These are phyloP conservation scores for Tringa solitaria DNA, from an alignment of 2,113 vertebrate species.

Conservation along the genomic window DNA sequence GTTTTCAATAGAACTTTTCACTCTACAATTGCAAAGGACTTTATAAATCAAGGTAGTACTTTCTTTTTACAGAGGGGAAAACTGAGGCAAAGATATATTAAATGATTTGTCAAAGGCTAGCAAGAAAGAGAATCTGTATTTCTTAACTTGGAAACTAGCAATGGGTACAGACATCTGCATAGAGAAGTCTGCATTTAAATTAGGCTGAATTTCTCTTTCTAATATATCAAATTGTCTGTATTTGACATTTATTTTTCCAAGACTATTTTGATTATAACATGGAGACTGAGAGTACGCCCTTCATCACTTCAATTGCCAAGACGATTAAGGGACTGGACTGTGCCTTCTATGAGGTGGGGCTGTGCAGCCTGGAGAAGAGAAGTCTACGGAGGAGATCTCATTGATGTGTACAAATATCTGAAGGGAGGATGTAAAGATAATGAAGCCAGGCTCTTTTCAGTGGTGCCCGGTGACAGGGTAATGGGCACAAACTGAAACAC, in stretches of 20 bases:
- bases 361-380: neutral
- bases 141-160: neutral
- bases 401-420: neutral
- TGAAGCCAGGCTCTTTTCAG: neutral
- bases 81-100: neutral
- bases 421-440: neutral
- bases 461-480: too few relatives aligned
- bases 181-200: neutral
- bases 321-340: neutral
- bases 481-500: neutral
- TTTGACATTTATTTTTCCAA: neutral
- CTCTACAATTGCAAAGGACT: neutral
- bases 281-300: neutral
- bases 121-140: neutral
- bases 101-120: neutral
- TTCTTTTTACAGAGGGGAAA: neutral
- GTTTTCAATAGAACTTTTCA: slow-evolving; percentile 30
- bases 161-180: neutral
- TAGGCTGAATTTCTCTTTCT: neutral
- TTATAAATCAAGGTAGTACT: neutral
- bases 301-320: neutral
- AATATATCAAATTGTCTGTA: neutral
- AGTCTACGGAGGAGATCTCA: neutral
- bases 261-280: neutral
- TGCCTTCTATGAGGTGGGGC: neutral